A percentile compares a stretch with the other conserved stretches of the same genome.
These are phyloP conservation scores for Astropecten irregularis DNA, from an alignment of 53 echinoderm and acorn worm species.

Conservation along the genomic window DNA sequence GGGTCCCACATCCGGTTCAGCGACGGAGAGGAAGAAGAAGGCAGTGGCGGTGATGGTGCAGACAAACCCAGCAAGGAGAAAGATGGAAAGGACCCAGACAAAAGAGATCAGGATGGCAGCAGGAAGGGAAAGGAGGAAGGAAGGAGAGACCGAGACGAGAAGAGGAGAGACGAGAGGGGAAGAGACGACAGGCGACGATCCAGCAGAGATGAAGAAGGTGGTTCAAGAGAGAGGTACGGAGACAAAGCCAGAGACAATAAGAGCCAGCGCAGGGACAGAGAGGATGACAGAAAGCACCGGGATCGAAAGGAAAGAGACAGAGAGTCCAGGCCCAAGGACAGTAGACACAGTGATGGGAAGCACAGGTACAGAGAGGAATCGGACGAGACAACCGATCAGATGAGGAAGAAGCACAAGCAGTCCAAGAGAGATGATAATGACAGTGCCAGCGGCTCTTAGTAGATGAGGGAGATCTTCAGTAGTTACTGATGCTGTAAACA, in stretches of 20 bases:
- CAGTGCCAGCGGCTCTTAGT: conserved; percentile 27
- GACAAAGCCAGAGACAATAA: neutral
- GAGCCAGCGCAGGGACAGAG: neutral
- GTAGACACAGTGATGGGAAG: neutral
- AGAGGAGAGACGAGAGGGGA: neutral
- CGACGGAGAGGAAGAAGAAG: neutral
- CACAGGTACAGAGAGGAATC: conserved; percentile 7
- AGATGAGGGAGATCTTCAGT: too few relatives aligned
- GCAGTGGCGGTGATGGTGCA: neutral
- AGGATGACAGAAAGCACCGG: neutral
- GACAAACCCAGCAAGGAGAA: neutral
- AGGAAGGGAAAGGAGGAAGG: neutral
- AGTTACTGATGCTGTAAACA: too few relatives aligned
- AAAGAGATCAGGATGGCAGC: neutral
- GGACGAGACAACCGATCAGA: neutral
- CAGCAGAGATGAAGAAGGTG: neutral
- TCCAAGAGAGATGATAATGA: neutral
- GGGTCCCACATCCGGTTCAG: conserved; percentile 15
- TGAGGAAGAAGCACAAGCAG: conserved; percentile 36
- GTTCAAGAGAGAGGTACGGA: neutral
- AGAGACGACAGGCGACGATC: neutral
- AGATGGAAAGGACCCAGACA: neutral
- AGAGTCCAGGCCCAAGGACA: neutral
- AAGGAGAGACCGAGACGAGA: neutral
- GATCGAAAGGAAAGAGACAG: neutral